Evolutionary conservation across 2,888 invertebrate genomes (phyloP).

Genomic region (Drosophila conformis): DNA sequence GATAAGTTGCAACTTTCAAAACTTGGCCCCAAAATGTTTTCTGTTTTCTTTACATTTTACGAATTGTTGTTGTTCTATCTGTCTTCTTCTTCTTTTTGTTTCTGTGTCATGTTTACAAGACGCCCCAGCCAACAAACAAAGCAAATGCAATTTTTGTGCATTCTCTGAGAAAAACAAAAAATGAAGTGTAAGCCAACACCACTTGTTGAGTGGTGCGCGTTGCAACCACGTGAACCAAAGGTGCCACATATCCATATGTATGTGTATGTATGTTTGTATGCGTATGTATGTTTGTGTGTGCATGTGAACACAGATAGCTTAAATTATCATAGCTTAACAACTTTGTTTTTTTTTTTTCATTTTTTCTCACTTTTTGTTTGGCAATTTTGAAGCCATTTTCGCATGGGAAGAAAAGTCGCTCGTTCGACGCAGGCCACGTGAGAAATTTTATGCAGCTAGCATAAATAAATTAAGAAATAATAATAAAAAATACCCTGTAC

Average conservation of each 20-base stretch:
- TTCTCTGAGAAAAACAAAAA: slow-evolving; percentile 26
- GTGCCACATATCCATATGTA: neutral
- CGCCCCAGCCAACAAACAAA: slow-evolving; percentile 22
- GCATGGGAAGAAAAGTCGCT: neutral
- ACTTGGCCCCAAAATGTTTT: slow-evolving; percentile 73
- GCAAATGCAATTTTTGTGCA: slow-evolving; percentile 62
- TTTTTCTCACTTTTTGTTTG: neutral
- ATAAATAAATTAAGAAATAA: neutral
- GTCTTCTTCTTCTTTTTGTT: neutral
- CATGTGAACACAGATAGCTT: slow-evolving; percentile 24
- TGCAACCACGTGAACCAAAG: slow-evolving; percentile 14
- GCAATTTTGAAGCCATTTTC: slow-evolving; percentile 28
- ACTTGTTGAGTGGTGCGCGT: slow-evolving; percentile 60
- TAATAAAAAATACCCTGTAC: neutral
- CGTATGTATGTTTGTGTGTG: neutral
- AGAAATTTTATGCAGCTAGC: neutral
- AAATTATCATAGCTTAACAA: slow-evolving; percentile 58
- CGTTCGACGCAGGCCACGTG: neutral
- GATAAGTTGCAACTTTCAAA: slow-evolving; percentile 81
- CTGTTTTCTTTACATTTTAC: slow-evolving; percentile 66
- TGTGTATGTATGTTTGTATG: neutral
- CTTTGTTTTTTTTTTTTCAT: neutral
- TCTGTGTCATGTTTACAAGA: slow-evolving; percentile 61
- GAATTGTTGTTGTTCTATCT: slow-evolving; percentile 43
- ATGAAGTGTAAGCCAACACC: slow-evolving; percentile 33